Percentiles rank a stretch among this genome's conserved stretches.
Conservation (phyloP, 2,797 vertebrate genomes). For the Cirrhinus mrigala region DNA sequence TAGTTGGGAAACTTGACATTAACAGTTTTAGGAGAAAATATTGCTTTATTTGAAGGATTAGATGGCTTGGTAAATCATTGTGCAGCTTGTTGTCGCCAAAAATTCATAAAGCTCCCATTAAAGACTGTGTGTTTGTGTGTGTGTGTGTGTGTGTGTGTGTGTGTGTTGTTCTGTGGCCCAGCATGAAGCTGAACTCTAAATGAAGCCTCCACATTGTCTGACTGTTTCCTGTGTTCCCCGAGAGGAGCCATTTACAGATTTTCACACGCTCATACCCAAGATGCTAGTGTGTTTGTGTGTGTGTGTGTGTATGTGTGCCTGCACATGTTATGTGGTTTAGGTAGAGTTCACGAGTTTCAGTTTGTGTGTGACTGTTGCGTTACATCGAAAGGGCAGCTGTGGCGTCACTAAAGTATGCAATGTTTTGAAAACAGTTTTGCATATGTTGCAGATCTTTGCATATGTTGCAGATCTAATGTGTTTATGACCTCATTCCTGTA, state of each 20-base stretch:
- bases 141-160: neutral
- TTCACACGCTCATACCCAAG: conserved; percentile 82
- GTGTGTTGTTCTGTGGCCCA: conserved; percentile 47
- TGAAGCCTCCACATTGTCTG: conserved; percentile 85
- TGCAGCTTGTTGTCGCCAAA: neutral
- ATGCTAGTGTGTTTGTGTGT: conserved; percentile 45
- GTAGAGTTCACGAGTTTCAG: conserved; percentile 41
- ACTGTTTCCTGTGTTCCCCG: conserved; percentile 82
- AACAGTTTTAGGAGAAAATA: neutral
- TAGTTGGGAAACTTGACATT: neutral
- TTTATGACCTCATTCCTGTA: conserved; percentile 5
- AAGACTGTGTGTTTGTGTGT: neutral
- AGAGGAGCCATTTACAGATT: conserved; percentile 79
- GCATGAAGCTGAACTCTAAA: conserved; percentile 75
- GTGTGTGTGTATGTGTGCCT: conserved; percentile 19
- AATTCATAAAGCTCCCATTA: neutral
- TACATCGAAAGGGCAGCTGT: conserved; percentile 20
- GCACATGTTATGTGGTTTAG: conserved; percentile 45
- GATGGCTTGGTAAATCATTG: neutral
- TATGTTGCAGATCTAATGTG: neutral
- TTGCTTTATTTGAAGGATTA: neutral
- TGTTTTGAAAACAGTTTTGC: conserved; percentile 9
- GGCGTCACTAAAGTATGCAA: neutral
- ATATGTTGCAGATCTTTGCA: neutral
- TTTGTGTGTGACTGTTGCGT: conserved; percentile 9